Evolutionary conservation across 2,888 invertebrate species (phyloP), one percentile per base, ranked within the genome.

Genomic region (Didymodactylos carnosus): DNA sequence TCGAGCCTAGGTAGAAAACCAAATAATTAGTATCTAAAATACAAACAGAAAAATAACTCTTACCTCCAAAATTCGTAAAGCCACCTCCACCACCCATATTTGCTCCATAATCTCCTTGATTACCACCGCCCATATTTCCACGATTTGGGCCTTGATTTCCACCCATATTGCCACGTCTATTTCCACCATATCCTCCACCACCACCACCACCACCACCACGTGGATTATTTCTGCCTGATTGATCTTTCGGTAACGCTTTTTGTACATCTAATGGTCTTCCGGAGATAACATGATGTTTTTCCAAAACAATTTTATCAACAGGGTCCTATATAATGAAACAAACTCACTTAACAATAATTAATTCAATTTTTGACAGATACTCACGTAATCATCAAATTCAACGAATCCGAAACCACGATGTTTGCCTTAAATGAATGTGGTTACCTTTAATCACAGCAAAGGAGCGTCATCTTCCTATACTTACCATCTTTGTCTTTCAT

Each of bases 371-470:
- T 3, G 0, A 16, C 14, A 19, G 11, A 6, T 35, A 35, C 1
- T 35, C 5, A 35, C 62, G 29, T 62, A 94, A 82, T 97, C 95
- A 80, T 93, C 92, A 84, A 93, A 97, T 82, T 94, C 93, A 49
- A 97, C 89, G 83, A 95, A 97, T 53, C 91, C 94, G 83, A 95
- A 97, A 11, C 95, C 94, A 78, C 94, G 87, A 80, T 91, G 92
- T 82, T 93, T 94, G 29, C 40, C 39, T 16, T 23, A 49, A 43
- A 19, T 43, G 2, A 7, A 8, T 23, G 25, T 62, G 11, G 35
- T 62, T 35, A 62, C 62, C 62, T 35, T n/a, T n/a, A n/a, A n/a
- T n/a, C n/a, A n/a, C n/a, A n/a, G n/a, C n/a, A n/a, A n/a, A n/a
- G n/a, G n/a, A n/a, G n/a, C n/a, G n/a, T n/a, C n/a, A n/a, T n/a